phyloP scores from a whole-genome alignment of 1,140 invertebrate genomes.

The Eulimnadia texana region DNA sequence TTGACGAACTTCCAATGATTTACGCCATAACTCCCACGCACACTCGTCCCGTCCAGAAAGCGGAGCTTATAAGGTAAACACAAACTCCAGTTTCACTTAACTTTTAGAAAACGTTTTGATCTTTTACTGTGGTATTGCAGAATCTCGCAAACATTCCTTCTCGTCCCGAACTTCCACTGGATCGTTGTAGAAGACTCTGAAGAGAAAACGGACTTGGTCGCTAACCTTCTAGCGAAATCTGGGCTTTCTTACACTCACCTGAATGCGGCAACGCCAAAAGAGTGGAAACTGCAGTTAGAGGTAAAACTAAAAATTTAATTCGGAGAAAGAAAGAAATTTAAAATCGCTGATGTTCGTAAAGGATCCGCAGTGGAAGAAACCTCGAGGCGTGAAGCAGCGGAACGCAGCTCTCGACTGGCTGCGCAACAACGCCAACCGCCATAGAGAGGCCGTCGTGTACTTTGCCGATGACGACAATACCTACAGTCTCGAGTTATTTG shows the following conservation, averaged over 20 bases:
- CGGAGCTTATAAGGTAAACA: conserved; percentile 68
- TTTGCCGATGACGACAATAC: conserved; percentile 99
- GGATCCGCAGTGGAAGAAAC: conserved; percentile 77
- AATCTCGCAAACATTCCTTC: conserved; percentile 73
- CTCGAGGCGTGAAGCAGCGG: conserved; percentile 84
- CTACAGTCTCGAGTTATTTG: conserved; percentile 75
- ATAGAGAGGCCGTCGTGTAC: conserved; percentile 62
- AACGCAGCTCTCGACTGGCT: conserved; percentile 83
- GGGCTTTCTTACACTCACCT: conserved; percentile 64
- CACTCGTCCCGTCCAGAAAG: conserved; percentile 76
- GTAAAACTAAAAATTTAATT: conserved; percentile 24
- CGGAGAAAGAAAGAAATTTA: neutral
- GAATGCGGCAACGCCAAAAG: conserved; percentile 48
- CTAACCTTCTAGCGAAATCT: conserved; percentile 57
- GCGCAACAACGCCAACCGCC: conserved; percentile 40
- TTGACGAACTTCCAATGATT: conserved; percentile 36
- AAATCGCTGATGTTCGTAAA: conserved; percentile 19
- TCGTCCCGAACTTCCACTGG: conserved; percentile 87
- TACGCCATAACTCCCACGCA: conserved; percentile 91
- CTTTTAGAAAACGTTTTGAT: too few relatives aligned
- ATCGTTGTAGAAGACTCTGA: conserved; percentile 82
- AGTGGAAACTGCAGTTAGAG: conserved; percentile 46
- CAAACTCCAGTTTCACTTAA: too few relatives aligned
- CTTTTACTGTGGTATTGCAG: too few relatives aligned
- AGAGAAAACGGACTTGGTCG: conserved; percentile 58